phyloP scores from a whole-genome alignment of 2,113 vertebrate species.

The Saguinus imperator region DNA sequence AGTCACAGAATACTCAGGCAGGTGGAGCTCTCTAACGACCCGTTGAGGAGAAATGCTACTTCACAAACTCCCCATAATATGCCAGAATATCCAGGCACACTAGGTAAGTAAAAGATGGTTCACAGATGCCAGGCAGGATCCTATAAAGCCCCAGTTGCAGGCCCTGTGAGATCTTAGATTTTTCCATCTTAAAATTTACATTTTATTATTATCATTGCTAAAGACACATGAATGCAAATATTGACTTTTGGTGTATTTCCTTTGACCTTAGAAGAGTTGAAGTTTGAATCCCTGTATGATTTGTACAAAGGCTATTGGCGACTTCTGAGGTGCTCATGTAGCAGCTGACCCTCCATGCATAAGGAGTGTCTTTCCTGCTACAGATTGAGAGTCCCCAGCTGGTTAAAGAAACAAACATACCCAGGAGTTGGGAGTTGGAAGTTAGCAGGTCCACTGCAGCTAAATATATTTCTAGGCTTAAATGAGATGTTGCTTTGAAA shows the following conservation, averaged over 20 bases:
- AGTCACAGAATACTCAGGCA: not conserved
- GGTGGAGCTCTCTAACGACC: not conserved
- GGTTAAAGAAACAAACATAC: not conserved
- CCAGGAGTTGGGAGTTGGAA: not conserved
- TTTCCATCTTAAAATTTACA: slow-evolving; percentile 17
- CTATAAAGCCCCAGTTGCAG: not conserved
- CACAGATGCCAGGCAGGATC: not conserved
- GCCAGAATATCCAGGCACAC: not conserved
- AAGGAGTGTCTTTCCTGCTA: not conserved
- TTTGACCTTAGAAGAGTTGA: not conserved
- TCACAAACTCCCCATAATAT: not conserved
- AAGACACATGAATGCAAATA: not conserved
- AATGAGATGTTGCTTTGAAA: slow-evolving; percentile 44
- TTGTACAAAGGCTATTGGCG: not conserved
- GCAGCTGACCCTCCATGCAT: not conserved
- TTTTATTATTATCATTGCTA: not conserved
- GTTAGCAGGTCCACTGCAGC: not conserved
- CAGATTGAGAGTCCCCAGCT: not conserved
- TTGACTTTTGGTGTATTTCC: not conserved
- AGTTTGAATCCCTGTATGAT: not conserved
- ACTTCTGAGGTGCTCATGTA: not conserved
- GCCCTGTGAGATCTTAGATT: not conserved
- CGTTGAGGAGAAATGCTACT: not conserved
- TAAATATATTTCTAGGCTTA: slow-evolving; percentile 43
- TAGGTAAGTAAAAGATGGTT: not conserved